Evolutionary conservation across 2,797 vertebrate genomes (phyloP).

Genomic region (Sternotherus odoratus): DNA sequence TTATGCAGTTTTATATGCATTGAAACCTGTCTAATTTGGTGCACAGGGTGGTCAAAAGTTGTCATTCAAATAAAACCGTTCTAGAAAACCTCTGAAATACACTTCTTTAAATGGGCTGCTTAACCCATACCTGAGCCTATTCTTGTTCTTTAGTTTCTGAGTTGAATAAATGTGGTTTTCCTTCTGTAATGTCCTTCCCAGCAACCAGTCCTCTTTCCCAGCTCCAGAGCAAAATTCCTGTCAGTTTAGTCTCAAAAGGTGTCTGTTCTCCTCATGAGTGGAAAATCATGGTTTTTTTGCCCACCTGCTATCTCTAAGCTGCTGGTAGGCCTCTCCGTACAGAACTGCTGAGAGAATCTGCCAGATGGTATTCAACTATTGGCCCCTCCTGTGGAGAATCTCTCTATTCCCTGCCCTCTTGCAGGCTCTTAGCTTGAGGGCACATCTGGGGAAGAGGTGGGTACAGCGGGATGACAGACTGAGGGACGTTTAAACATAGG

Average conservation of each 20-base stretch:
- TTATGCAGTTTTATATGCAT: background rate
- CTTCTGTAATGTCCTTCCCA: background rate
- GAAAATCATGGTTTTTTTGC: background rate
- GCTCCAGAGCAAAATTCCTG: background rate
- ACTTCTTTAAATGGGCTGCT: background rate
- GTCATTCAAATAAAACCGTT: background rate
- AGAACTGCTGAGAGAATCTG: background rate
- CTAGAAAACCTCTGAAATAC: too few species aligned
- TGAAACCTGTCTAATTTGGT: background rate
- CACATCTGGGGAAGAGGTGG: background rate
- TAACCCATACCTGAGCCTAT: too few species aligned
- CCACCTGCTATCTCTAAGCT: background rate
- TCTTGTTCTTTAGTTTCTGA: too few species aligned
- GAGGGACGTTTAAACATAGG: accelerated
- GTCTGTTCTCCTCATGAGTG: accelerated
- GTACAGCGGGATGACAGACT: accelerated
- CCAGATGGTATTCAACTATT: background rate
- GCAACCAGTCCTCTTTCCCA: too few species aligned
- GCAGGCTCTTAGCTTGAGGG: accelerated
- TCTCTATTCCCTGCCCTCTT: accelerated
- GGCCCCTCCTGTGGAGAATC: background rate
- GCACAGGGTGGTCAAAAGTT: background rate
- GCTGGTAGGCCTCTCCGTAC: accelerated
- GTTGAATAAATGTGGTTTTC: background rate
- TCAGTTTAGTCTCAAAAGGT: background rate